These are phyloP conservation scores for Megalopta genalis DNA, from an alignment of 1,140 invertebrate genomes.

Conservation along the genomic window DNA sequence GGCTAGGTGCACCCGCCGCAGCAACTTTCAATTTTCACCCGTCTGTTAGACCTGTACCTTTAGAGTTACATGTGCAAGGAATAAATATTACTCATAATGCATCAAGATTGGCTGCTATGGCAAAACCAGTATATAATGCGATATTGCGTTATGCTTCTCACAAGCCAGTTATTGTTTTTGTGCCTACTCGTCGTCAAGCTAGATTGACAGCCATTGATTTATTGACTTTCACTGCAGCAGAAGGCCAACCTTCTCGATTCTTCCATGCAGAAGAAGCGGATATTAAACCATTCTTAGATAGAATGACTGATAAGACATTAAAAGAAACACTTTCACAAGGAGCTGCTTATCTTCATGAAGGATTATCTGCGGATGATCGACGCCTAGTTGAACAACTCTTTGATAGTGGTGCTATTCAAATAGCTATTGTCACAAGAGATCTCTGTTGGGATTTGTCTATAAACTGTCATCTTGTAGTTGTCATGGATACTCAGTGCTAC, in stretches of 20 bases:
- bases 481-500: constrained; percentile 98
- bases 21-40: constrained; percentile 99
- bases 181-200: constrained; percentile 96
- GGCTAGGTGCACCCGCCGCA: constrained; percentile 96
- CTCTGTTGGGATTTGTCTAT: constrained; percentile 96
- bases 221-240: constrained; percentile 94
- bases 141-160: constrained; percentile 92
- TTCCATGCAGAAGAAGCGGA: constrained; percentile 93
- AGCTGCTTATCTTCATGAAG: constrained; percentile 98
- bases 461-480: constrained; percentile 93
- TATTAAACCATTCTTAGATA: constrained; percentile 92
- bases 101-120: constrained; percentile 97
- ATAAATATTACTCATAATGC: constrained; percentile 99
- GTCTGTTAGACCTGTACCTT: constrained; percentile 95
- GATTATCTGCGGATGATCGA: constrained; percentile 90
- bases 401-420: constrained; percentile 94
- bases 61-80: constrained; percentile 97
- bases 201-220: constrained; percentile 96
- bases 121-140: constrained; percentile 97
- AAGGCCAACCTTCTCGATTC: constrained; percentile 91
- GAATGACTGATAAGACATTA: constrained; percentile 93
- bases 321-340: constrained; percentile 94
- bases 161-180: constrained; percentile 97
- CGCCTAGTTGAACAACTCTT: constrained; percentile 96
- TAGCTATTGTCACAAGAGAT: constrained; percentile 94